phyloP scores from a whole-genome alignment of 2,113 vertebrate genomes.

The Trematomus loennbergii region DNA sequence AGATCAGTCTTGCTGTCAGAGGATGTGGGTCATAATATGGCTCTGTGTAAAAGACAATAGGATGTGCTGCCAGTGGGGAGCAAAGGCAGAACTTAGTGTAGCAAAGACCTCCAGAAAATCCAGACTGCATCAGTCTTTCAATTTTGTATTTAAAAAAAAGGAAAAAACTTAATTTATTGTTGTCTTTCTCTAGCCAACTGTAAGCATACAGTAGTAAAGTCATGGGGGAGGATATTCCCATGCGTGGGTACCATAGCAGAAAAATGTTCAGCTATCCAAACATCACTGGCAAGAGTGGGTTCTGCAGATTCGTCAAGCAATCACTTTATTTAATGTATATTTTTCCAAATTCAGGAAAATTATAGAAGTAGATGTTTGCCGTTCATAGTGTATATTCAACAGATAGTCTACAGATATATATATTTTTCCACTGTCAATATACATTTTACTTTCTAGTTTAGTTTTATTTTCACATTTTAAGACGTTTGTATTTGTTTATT shows the following conservation, averaged over 20 bases:
- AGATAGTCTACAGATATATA: too few species aligned
- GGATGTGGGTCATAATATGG: conserved; percentile 47
- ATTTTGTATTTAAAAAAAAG: not conserved
- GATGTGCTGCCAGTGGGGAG: conserved; percentile 9
- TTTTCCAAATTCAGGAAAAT: too few species aligned
- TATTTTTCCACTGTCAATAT: too few species aligned
- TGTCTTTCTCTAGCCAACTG: not conserved
- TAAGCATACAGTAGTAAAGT: not conserved
- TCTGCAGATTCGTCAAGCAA: not conserved
- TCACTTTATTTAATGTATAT: not conserved
- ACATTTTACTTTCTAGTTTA: too few species aligned
- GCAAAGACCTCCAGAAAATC: not conserved
- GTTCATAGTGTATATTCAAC: too few species aligned
- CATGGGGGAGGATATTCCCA: not conserved
- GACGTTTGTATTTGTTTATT: too few species aligned
- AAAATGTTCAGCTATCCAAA: not conserved
- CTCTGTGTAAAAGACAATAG: conserved; percentile 17
- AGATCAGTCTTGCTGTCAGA: conserved; percentile 39
- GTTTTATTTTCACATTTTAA: too few species aligned
- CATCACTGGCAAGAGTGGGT: not conserved
- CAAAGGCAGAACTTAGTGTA: not conserved
- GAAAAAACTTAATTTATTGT: not conserved
- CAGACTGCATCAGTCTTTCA: not conserved
- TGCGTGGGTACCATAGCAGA: not conserved
- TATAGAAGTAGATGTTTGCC: too few species aligned